These are phyloP conservation scores for Belonocnema kinseyi DNA, from an alignment of 1,140 invertebrate genomes.

Conservation along the genomic window DNA sequence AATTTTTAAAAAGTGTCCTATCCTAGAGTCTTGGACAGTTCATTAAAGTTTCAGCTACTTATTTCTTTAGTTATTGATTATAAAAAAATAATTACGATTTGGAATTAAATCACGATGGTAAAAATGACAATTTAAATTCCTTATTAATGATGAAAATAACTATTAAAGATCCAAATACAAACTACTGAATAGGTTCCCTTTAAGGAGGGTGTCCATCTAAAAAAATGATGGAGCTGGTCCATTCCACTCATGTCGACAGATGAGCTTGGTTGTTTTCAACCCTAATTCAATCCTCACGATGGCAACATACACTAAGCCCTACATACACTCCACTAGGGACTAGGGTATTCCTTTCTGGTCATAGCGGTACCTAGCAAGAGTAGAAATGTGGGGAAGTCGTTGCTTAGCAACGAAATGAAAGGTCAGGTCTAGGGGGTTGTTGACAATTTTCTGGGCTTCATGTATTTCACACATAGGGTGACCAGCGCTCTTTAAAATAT, in stretches of 20 bases:
- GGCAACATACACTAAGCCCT: conserved; percentile 9
- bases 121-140: too few species aligned
- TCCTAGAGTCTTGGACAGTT: too few species aligned
- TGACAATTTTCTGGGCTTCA: conserved; percentile 25
- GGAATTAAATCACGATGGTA: too few species aligned
- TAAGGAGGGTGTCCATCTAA: not conserved
- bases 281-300: conserved; percentile 26
- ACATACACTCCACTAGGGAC: conserved; percentile 2
- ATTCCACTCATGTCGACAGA: conserved; percentile 16
- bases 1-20: too few species aligned
- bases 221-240: not conserved
- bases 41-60: too few species aligned
- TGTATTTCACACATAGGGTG: conserved; percentile 23
- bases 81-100: too few species aligned
- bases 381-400: conserved; percentile 15
- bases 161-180: too few species aligned
- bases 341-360: conserved; percentile 8
- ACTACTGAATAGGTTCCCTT: too few species aligned
- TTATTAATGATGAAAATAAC: too few species aligned
- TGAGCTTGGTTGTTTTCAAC: conserved; percentile 29
- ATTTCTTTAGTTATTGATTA: not conserved
- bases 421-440: conserved; percentile 10
- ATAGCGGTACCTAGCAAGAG: conserved; percentile 7
- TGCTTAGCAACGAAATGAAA: conserved; percentile 20
- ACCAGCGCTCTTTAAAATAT: not conserved